These are phyloP conservation scores for Crotalus viridis DNA, from an alignment of 2,113 vertebrate species.

Conservation along the genomic window DNA sequence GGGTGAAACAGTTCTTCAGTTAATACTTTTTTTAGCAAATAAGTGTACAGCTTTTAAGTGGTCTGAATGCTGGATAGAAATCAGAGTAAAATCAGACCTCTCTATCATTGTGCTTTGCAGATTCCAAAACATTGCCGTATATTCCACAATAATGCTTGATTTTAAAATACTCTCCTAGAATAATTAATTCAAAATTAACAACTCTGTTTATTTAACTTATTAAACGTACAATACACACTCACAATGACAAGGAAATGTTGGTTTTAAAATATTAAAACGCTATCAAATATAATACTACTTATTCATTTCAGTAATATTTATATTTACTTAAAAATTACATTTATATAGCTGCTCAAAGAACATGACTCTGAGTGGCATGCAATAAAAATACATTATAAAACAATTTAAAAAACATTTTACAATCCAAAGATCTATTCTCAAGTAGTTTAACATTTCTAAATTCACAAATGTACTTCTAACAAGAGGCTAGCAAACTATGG, in stretches of 20 bases:
- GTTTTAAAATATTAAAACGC: not conserved
- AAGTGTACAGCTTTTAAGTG: not conserved
- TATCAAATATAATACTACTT: not conserved
- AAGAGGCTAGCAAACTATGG: not conserved
- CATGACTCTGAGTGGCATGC: not conserved
- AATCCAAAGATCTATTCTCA: not conserved
- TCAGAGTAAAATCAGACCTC: slow-evolving; percentile 31
- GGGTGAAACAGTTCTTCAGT: no score
- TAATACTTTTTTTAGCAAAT: not conserved
- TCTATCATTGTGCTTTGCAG: slow-evolving; percentile 12
- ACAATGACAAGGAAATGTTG: not conserved
- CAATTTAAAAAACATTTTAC: not conserved
- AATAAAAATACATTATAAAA: not conserved
- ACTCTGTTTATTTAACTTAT: not conserved
- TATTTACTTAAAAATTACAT: not conserved
- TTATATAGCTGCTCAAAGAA: not conserved
- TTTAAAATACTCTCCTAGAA: slow-evolving; percentile 24
- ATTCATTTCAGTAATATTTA: not conserved
- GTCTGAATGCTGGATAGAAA: not conserved
- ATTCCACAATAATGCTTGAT: slow-evolving; percentile 19
- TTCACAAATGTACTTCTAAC: slow-evolving; percentile 15
- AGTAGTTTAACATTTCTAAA: not conserved
- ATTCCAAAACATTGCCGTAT: not conserved
- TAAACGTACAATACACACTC: slow-evolving; percentile 28
- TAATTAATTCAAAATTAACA: slow-evolving; percentile 41